These are phyloP conservation scores for Dendrophyllia cribrosa DNA, from an alignment of 64 coral and sea anemone species.

Conservation along the genomic window DNA sequence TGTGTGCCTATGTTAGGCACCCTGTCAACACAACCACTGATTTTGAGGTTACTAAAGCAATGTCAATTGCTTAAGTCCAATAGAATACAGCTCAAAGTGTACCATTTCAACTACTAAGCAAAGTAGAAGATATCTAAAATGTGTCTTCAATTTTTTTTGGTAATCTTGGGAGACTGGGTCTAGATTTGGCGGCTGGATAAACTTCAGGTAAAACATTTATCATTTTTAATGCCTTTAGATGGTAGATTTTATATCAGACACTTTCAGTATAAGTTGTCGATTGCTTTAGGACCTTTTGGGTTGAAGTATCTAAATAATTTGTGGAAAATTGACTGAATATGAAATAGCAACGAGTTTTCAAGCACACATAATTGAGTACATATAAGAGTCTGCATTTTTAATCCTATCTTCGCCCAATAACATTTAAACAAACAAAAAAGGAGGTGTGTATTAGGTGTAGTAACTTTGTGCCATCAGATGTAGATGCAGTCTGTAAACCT, in stretches of 20 bases:
- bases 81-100: no score
- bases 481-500: not conserved
- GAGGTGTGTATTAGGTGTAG: not conserved
- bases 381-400: not conserved
- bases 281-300: conserved; percentile 3
- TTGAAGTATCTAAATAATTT: conserved; percentile 6
- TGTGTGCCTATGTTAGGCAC: no score
- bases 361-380: not conserved
- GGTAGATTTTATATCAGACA: not conserved
- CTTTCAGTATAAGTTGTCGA: not conserved
- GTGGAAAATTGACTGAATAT: not conserved
- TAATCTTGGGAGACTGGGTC: no score
- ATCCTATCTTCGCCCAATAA: not conserved
- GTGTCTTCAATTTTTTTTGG: no score
- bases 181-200: no score
- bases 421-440: not conserved
- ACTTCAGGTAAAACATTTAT: not conserved
- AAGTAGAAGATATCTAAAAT: no score
- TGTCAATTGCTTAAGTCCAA: no score
- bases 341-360: not conserved
- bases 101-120: no score
- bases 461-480: not conserved
- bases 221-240: not conserved
- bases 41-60: no score
- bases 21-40: no score